Evolutionary conservation across 1,140 invertebrate species (phyloP).

Genomic region (Drosophila willistoni): DNA sequence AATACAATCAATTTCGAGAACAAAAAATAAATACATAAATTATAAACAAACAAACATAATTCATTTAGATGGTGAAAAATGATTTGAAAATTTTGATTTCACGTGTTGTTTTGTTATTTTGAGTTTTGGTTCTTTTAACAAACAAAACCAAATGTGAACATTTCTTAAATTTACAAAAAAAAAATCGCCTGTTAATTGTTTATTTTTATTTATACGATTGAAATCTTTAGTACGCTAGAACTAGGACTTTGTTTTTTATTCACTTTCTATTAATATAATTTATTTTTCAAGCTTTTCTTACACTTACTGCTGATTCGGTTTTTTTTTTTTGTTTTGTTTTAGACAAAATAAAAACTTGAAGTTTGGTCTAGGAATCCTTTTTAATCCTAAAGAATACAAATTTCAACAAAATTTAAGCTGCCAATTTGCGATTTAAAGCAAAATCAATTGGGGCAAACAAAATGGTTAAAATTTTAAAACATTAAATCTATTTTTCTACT

Average conservation of each 20-base stretch:
- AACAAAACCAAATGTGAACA: constrained; percentile 45
- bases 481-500: not conserved
- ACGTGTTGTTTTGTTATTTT: constrained; percentile 19
- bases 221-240: constrained; percentile 50
- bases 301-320: constrained; percentile 6
- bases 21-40: constrained; percentile 42
- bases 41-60: not conserved
- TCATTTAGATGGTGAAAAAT: constrained; percentile 8
- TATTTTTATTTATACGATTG: constrained; percentile 58
- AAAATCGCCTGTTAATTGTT: constrained; percentile 41
- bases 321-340: not conserved
- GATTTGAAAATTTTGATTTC: constrained; percentile 28
- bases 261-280: constrained; percentile 21
- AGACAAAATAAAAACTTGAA: not conserved
- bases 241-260: constrained; percentile 49
- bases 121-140: constrained; percentile 25
- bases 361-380: constrained; percentile 14
- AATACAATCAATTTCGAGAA: constrained; percentile 45
- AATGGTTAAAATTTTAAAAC: not conserved
- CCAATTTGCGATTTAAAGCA: not conserved
- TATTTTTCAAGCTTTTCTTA: constrained; percentile 39
- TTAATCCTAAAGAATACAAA: constrained; percentile 15
- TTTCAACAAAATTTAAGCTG: not conserved
- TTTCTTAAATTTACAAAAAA: constrained; percentile 26
- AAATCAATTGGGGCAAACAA: not conserved